Evolutionary conservation across 2,888 invertebrate species (phyloP), one percentile per base, ranked within the genome.

Genomic region (Bombyx huttoni): DNA sequence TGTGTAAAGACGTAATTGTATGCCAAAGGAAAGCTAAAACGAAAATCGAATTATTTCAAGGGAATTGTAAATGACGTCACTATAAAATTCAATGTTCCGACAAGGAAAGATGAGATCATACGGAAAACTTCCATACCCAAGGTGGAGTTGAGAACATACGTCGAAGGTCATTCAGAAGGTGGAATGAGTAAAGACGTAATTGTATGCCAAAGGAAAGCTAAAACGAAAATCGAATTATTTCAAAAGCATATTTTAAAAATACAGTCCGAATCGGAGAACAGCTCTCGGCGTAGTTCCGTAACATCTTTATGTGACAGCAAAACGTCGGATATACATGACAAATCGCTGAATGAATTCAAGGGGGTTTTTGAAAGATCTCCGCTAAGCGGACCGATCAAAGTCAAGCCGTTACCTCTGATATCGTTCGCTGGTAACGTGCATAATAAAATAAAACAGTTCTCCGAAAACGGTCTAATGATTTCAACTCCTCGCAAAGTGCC

Each of bases 31-130:
- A 86, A 66, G 89, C 89, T 1, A 88, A 83, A 64, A 72, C 76
- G 0, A 85, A 84, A 62, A 89, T 89, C 7, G 88, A 89, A 56
- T 78, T 88, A 78, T 89, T 89, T 53, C 89, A 89, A 73, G n/a
- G 70, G 82, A 10, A 70, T 85, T 8, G 85, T 86, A 58, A 76
- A 79, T 10, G 84, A 79, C 12, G 63, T 86, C 12, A 75, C 81
- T 1, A 86, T 79, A 56, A 78, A 77, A 60, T 60, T 86, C 1
- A 81, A 81, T 57, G 78, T 85, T 54, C 83, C 81, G 54, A 78
- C 84, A 0, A 84, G 75, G 59, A 73, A 67, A 64, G 83, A 86
- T 9, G 84, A 75, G 61, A 68, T 52, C 53, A 52, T 56, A 8
- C 66, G 65, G 65, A 40, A 40, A 40, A 40, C 40, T 54, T 56